Base-by-base conservation (phyloP, 2,113 vertebrate species). In the Cavia aperea region DNA sequence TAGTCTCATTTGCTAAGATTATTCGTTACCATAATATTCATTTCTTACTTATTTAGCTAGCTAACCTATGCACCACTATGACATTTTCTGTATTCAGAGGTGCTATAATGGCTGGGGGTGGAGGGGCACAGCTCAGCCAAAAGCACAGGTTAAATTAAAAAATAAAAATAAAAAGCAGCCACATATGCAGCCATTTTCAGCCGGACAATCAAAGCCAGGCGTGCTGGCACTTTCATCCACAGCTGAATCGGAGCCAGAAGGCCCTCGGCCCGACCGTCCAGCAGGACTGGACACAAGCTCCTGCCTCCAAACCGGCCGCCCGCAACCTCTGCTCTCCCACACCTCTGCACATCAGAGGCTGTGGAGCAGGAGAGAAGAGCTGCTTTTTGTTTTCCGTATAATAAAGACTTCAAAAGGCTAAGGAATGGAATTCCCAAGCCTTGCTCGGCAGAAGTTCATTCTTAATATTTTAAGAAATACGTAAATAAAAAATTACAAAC, bases 391-490 rank as follows among this genome's bases (percentile, higher is more conserved):
- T 81, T 96, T 90, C 88, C 82, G n/a, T 65, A 65, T 60, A 91
- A 94, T 79, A 68, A 95, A 83, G 77, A 79, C 90, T 94, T 94
- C 81, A 75, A 96, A 92, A 83, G 58, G n/a, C 72, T 12, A 3
- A 92, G 73, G 49, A 86, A 54, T 43, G 51, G 60, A 77, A 81
- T 26, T 70, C 60, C 39, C 36, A 19, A 14, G 60, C 60, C 65
- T 92, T 89, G 6, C 65, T 92, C 54, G 16, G 36, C n/a, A 72
- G 63, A 58, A 85, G 56, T 49, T 90, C 75, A 26, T 49, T 93
- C 91, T 93, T 84, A 90, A 81, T 93, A 93, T 66, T 87, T 90
- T 85, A 88, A 95, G 86, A 94, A 97, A 81, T 58, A 63, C n/a
- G 77, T 83, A 91, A 95, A 83, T 87, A 12, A 92, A 95, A 90